Conservation (phyloP, 2,888 invertebrate genomes). For the Hirtodrosophila duncani region DNA sequence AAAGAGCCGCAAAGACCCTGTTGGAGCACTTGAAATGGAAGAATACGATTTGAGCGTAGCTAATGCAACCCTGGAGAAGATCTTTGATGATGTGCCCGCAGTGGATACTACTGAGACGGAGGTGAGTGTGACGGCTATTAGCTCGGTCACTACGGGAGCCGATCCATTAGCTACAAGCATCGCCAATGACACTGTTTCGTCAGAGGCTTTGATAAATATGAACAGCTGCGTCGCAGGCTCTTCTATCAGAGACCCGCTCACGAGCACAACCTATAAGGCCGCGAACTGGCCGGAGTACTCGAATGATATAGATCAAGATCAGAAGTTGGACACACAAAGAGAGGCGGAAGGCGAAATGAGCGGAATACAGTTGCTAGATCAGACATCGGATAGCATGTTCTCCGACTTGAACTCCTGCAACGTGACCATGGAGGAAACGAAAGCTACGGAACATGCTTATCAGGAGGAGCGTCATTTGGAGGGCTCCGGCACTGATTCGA, state of each 20-base stretch:
- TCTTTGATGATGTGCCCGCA: conserved; percentile 66
- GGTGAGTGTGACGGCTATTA: conserved; percentile 37
- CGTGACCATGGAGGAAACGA: conserved; percentile 47
- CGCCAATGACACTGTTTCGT: conserved; percentile 19
- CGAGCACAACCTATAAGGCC: conserved; percentile 47
- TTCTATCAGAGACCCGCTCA: conserved; percentile 47
- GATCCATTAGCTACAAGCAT: conserved; percentile 55
- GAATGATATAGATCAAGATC: too few relatives aligned
- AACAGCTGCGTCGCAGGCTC: conserved; percentile 6
- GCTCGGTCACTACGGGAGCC: conserved; percentile 3
- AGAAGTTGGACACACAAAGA: background rate
- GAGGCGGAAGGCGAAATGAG: conserved; percentile 59
- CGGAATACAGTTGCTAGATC: conserved; percentile 71
- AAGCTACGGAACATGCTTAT: background rate
- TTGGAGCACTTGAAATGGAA: too few relatives aligned
- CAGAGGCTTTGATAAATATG: conserved; percentile 46
- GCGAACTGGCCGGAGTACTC: background rate
- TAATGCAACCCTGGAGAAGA: conserved; percentile 59
- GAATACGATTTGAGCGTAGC: conserved; percentile 71
- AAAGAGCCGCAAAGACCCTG: conserved; percentile 47
- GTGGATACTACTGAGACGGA: conserved; percentile 32
- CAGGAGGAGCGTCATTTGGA: conserved; percentile 2
- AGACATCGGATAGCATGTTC: conserved; percentile 66
- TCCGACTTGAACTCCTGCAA: conserved; percentile 56
- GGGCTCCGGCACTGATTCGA: conserved; percentile 38